These are phyloP conservation scores for Halictus rubicundus DNA, from an alignment of 1,140 invertebrate genomes.

Conservation along the genomic window DNA sequence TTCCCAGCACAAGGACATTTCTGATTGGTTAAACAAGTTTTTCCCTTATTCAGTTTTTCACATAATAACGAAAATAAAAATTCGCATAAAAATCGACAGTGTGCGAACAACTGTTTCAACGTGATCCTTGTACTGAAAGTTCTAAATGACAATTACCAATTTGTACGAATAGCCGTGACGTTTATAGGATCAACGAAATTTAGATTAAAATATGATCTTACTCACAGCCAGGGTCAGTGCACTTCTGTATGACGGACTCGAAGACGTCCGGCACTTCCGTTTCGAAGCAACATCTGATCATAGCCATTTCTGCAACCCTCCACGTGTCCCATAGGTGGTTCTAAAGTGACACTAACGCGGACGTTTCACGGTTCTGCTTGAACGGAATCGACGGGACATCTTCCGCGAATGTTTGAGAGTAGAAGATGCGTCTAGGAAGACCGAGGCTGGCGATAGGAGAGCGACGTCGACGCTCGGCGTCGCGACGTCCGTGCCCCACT, in stretches of 20 bases:
- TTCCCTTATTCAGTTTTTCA: no score
- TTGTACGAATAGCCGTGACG: no score
- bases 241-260: slow-evolving; percentile 88
- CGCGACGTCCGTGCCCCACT: slow-evolving; percentile 64
- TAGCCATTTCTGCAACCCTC: slow-evolving; percentile 81
- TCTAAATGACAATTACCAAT: background rate
- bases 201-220: slow-evolving; percentile 57
- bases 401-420: background rate
- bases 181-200: background rate
- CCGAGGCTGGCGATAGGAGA: background rate
- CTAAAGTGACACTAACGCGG: background rate
- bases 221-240: slow-evolving; percentile 91
- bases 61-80: no score
- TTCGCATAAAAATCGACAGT: no score
- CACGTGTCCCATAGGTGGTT: background rate
- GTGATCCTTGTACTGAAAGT: background rate
- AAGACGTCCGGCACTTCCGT: slow-evolving; percentile 87
- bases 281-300: slow-evolving; percentile 90
- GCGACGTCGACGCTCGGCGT: slow-evolving; percentile 47
- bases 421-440: background rate
- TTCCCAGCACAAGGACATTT: no score
- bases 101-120: no score
- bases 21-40: no score
- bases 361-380: background rate
- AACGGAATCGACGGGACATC: no score